Evolutionary conservation across 2,113 vertebrate species (phyloP).

Genomic region (Hemiscyllium ocellatum): DNA sequence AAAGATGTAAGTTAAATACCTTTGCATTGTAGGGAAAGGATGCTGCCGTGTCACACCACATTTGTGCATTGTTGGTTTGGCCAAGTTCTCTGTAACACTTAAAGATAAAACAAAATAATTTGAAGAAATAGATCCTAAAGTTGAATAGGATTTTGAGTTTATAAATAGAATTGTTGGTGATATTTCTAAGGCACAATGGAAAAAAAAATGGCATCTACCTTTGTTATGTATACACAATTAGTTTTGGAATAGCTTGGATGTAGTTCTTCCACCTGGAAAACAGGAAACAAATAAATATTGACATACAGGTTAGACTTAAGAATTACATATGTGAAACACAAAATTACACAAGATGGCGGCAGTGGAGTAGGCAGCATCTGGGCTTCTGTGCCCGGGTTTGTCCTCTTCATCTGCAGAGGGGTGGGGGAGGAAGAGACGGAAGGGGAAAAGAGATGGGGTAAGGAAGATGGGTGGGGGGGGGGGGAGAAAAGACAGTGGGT

Average conservation of each 20-base stretch:
- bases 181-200: background rate
- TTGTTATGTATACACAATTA: conserved; percentile 86
- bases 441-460: too few relatives aligned
- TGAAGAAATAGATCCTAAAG: background rate
- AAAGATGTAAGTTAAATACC: background rate
- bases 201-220: conserved; percentile 61
- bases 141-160: background rate
- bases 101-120: conserved; percentile 43
- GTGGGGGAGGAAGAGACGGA: too few relatives aligned
- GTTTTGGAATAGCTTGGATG: conserved; percentile 76
- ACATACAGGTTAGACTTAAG: background rate
- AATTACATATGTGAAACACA: background rate
- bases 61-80: conserved; percentile 59
- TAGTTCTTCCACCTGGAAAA: conserved; percentile 79
- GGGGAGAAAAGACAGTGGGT: too few relatives aligned
- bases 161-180: background rate
- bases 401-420: too few relatives aligned
- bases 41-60: conserved; percentile 71
- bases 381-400: too few relatives aligned
- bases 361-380: too few relatives aligned
- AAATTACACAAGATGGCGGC: too few relatives aligned
- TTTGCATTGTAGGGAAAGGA: background rate
- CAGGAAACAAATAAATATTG: conserved; percentile 41
- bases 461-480: too few relatives aligned
- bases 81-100: conserved; percentile 84